Conservation (phyloP, 2,797 vertebrate genomes). For the Halcyon leucocephala region DNA sequence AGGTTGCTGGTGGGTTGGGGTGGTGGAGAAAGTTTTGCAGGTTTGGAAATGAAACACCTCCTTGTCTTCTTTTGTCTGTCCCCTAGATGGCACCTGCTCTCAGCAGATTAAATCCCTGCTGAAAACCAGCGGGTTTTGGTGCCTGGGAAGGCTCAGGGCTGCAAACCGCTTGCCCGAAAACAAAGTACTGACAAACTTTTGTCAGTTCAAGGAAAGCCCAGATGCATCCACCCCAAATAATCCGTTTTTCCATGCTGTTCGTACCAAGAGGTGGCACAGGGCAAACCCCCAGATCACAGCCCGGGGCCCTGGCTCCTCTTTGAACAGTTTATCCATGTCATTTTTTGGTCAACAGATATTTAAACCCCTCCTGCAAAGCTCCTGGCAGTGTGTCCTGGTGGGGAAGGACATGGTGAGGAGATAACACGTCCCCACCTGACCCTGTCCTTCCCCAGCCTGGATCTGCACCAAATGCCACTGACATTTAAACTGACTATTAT, state of each 20-base stretch:
- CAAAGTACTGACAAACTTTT: background rate
- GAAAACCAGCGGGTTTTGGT: background rate
- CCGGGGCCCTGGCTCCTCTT: background rate
- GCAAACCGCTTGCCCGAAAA: background rate
- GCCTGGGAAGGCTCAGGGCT: background rate
- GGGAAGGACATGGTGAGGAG: accelerated
- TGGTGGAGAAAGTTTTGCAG: accelerated
- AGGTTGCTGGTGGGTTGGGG: background rate
- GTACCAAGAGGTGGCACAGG: accelerated
- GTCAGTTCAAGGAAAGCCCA: background rate
- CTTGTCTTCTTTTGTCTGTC: background rate
- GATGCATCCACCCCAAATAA: background rate
- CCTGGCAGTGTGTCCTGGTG: background rate
- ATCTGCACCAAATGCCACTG: background rate
- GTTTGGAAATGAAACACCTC: background rate
- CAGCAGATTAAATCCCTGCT: constrained; percentile 16
- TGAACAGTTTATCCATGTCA: accelerated
- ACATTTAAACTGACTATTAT: background rate
- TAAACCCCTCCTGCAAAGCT: background rate
- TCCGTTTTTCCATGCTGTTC: background rate
- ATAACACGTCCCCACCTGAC: accelerated
- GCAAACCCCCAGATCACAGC: accelerated
- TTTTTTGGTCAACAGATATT: background rate
- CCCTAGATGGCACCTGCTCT: constrained; percentile 64
- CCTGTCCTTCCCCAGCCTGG: background rate